Evolutionary conservation across 2,888 invertebrate species (phyloP).

Genomic region (Campoletis raptor): DNA sequence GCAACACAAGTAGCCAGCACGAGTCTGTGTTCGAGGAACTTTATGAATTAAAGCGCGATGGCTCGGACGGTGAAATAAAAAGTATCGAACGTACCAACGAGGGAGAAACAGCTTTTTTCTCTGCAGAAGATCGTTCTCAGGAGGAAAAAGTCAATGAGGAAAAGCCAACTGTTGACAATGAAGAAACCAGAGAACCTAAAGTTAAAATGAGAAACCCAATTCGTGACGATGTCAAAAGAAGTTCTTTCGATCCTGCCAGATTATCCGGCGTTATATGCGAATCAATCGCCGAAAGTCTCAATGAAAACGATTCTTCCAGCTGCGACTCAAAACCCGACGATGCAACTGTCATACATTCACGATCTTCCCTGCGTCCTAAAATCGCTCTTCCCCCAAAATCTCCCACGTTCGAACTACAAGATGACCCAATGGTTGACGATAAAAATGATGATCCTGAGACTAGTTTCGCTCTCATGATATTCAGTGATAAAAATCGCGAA

Average conservation of each 20-base stretch:
- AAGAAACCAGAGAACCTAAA: constrained; percentile 5
- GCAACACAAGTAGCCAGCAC: constrained; percentile 17
- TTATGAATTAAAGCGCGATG: constrained; percentile 67
- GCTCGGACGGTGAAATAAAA: constrained; percentile 69
- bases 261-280: constrained; percentile 66
- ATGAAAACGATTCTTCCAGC: constrained; percentile 61
- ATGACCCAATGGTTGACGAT: constrained; percentile 5
- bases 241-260: constrained; percentile 52
- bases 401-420: neutral
- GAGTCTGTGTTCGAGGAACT: constrained; percentile 73
- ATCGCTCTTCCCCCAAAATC: neutral
- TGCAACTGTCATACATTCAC: constrained; percentile 18
- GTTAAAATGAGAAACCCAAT: neutral
- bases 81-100: constrained; percentile 72
- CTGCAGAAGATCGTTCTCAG: neutral
- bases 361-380: constrained; percentile 5
- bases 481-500: constrained; percentile 65
- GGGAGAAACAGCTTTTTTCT: constrained; percentile 58
- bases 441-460: constrained; percentile 26
- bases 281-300: constrained; percentile 71
- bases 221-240: constrained; percentile 26
- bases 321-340: constrained; percentile 38
- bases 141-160: neutral
- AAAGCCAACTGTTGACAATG: neutral
- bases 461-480: constrained; percentile 70